A percentile compares a stretch with the other conserved stretches of the same genome.
Conservation (phyloP, 2,888 invertebrate genomes). For the Macaria liturata region DNA sequence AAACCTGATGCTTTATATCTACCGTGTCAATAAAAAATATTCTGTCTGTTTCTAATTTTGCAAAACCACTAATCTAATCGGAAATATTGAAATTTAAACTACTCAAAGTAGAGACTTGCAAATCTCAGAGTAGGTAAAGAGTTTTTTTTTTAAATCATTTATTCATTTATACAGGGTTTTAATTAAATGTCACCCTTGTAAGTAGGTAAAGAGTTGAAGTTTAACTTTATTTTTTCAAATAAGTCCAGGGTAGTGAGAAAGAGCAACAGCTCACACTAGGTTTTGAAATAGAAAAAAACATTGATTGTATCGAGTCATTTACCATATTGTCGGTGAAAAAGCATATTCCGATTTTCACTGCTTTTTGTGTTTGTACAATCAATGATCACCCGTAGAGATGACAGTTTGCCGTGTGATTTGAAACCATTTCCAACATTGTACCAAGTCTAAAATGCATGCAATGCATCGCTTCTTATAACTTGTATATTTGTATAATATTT, state of each 20-base stretch:
- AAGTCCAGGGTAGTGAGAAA: not conserved
- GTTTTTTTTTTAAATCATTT: no score
- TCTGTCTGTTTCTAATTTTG: no score
- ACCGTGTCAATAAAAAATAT: no score
- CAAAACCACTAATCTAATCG: no score
- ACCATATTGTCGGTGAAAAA: constrained; percentile 69
- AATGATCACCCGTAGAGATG: constrained; percentile 10
- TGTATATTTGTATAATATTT: not conserved
- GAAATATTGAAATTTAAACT: no score
- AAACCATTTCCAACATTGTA: not conserved
- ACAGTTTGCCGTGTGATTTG: not conserved
- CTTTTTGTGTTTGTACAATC: constrained; percentile 25
- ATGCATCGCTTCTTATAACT: not conserved
- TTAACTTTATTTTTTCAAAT: no score
- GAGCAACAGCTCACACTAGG: constrained; percentile 20
- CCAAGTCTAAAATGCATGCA: constrained; percentile 1
- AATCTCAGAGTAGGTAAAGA: no score
- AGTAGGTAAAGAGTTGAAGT: no score
- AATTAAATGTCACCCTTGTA: no score
- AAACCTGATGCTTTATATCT: no score
- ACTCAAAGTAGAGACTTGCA: no score
- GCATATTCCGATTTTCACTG: constrained; percentile 38
- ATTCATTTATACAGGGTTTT: no score
- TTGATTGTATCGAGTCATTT: constrained; percentile 31
- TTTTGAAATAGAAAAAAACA: constrained; percentile 32